phyloP scores from a whole-genome alignment of 2,888 invertebrate genomes.

The Yponomeuta cagnagella region DNA sequence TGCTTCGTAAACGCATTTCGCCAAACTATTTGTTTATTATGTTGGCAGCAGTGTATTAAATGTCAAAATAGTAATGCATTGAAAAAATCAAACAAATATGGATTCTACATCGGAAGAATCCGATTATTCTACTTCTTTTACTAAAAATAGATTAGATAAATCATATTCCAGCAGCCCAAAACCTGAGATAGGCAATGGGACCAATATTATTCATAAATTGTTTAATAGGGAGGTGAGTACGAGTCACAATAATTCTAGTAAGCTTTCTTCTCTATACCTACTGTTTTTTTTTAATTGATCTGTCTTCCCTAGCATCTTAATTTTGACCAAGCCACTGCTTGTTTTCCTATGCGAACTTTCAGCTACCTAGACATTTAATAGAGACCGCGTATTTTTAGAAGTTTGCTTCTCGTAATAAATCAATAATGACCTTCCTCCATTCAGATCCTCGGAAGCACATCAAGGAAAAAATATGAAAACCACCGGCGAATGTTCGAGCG shows the following conservation, averaged over 20 bases:
- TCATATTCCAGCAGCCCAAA: conserved; percentile 38
- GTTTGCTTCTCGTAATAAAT: no score
- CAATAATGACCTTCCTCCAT: conserved; percentile 22
- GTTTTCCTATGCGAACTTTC: not conserved
- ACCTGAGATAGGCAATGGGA: conserved; percentile 41
- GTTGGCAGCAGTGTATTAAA: conserved; percentile 4
- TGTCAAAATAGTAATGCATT: conserved; percentile 12
- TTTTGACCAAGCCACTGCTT: not conserved
- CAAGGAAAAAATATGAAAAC: conserved; percentile 56
- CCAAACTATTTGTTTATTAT: not conserved
- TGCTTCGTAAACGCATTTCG: not conserved
- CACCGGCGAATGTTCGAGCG: conserved; percentile 68
- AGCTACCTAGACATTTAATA: not conserved
- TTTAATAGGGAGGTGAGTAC: conserved; percentile 77
- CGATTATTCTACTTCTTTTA: conserved; percentile 45
- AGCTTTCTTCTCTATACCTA: conserved; percentile 22
- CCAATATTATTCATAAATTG: conserved; percentile 70
- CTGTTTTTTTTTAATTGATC: conserved; percentile 25
- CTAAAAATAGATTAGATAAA: conserved; percentile 44
- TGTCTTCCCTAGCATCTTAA: not conserved
- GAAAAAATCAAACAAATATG: conserved; percentile 64
- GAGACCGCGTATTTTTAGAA: no score
- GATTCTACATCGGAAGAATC: conserved; percentile 55
- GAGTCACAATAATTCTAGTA: not conserved
- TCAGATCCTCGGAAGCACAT: conserved; percentile 71